phyloP scores from a whole-genome alignment of 2,888 invertebrate species.

The Microchrysa polita region DNA sequence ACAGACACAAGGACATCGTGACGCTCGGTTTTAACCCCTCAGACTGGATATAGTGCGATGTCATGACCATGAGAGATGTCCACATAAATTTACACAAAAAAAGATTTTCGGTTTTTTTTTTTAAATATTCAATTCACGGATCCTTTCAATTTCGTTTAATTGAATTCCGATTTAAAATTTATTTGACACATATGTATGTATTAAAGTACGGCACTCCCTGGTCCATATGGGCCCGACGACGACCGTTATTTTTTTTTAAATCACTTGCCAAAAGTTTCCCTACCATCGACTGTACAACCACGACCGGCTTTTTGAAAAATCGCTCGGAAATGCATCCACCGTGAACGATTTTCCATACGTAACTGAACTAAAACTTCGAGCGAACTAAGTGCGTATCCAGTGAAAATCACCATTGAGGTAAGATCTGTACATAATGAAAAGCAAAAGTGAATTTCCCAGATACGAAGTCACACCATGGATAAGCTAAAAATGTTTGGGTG shows the following conservation, averaged over 20 bases:
- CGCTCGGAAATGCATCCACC: slow-evolving; percentile 24
- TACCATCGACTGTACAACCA: neutral
- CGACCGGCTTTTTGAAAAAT: slow-evolving; percentile 11
- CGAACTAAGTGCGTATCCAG: too few species aligned
- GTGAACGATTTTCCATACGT: slow-evolving; percentile 23
- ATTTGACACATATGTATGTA: too few species aligned
- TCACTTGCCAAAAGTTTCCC: too few species aligned
- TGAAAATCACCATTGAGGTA: neutral
- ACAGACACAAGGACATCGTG: slow-evolving; percentile 9
- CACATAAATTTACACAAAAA: neutral
- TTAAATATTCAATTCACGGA: slow-evolving; percentile 6
- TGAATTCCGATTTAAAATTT: too few species aligned
- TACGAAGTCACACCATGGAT: neutral
- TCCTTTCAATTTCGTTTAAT: too few species aligned
- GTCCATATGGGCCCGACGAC: too few species aligned
- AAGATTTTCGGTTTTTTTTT: neutral
- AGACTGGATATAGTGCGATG: neutral
- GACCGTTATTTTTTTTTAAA: too few species aligned
- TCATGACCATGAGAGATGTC: too few species aligned
- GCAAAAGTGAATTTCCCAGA: slow-evolving; percentile 38
- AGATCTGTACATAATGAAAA: slow-evolving; percentile 9
- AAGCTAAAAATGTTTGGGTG: neutral
- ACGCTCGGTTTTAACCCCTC: neutral
- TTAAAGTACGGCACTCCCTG: too few species aligned
- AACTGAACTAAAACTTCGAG: neutral